Evolutionary conservation across 2,888 invertebrate genomes (phyloP).

Genomic region (Melanostoma mellinum): DNA sequence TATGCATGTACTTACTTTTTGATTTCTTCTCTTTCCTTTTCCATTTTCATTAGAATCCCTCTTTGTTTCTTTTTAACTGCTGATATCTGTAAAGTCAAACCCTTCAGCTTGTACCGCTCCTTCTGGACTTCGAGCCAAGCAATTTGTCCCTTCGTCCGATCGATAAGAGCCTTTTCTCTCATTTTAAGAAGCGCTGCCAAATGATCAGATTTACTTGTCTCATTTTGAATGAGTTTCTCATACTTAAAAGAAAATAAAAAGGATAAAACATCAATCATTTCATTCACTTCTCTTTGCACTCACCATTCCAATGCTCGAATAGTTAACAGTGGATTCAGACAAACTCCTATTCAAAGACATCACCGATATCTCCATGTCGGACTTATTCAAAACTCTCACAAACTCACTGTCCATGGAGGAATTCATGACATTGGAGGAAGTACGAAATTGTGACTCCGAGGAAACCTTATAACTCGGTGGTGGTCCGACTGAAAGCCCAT

Average conservation of each 20-base stretch:
- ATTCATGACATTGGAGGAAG: slow-evolving; percentile 29
- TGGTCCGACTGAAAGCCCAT: slow-evolving; percentile 37
- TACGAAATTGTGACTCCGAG: slow-evolving; percentile 20
- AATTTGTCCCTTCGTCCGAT: slow-evolving; percentile 86
- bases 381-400: slow-evolving; percentile 75
- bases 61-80: slow-evolving; percentile 87
- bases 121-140: slow-evolving; percentile 87
- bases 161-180: slow-evolving; percentile 86
- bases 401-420: slow-evolving; percentile 75
- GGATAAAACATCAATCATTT: neutral
- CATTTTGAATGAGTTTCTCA: slow-evolving; percentile 86
- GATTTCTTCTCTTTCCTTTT: slow-evolving; percentile 87
- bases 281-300: slow-evolving; percentile 20
- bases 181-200: slow-evolving; percentile 86
- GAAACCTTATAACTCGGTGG: slow-evolving; percentile 69
- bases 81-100: slow-evolving; percentile 84
- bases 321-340: slow-evolving; percentile 77
- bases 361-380: slow-evolving; percentile 74
- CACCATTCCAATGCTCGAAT: slow-evolving; percentile 79
- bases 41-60: slow-evolving; percentile 85
- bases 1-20: slow-evolving; percentile 82
- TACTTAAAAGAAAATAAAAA: slow-evolving; percentile 79
- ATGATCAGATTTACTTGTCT: slow-evolving; percentile 86
- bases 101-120: slow-evolving; percentile 84
- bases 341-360: slow-evolving; percentile 73